Conservation (phyloP, 2,888 invertebrate genomes). For the Cantharis rufa region DNA sequence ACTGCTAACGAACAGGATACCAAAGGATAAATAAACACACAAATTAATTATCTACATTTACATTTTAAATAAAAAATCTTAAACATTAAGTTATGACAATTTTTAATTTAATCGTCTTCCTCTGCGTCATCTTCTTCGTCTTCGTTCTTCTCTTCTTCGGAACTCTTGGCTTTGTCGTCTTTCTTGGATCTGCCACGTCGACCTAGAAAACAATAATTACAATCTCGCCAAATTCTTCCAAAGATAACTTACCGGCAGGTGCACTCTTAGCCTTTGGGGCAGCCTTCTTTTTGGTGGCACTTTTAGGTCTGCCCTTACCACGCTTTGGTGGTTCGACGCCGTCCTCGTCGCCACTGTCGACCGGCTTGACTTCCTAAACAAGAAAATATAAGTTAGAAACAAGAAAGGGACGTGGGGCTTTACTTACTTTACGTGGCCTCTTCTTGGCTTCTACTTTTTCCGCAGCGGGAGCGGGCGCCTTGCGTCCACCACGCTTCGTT, state of each 20-base stretch:
- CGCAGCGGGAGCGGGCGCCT: conserved; percentile 33
- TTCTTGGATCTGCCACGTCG: conserved; percentile 58
- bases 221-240: background rate
- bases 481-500: conserved; percentile 57
- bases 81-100: background rate
- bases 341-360: conserved; percentile 43
- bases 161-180: conserved; percentile 51
- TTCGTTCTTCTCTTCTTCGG: conserved; percentile 29
- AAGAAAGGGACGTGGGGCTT: background rate
- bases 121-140: conserved; percentile 54
- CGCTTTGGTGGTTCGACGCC: conserved; percentile 56
- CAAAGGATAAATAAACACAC: too few relatives aligned
- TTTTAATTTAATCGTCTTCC: conserved; percentile 22
- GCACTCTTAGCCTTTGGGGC: conserved; percentile 54
- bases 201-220: conserved; percentile 33
- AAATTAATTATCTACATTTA: background rate
- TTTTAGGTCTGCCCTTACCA: conserved; percentile 62
- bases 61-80: background rate
- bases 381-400: background rate
- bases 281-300: conserved; percentile 59
- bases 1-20: too few relatives aligned
- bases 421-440: conserved; percentile 5
- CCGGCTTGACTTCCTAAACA: conserved; percentile 36
- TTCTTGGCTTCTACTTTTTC: conserved; percentile 35
- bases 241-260: conserved; percentile 6